Conservation (phyloP, 2,888 invertebrate genomes). For the Isotomurus palustris region DNA sequence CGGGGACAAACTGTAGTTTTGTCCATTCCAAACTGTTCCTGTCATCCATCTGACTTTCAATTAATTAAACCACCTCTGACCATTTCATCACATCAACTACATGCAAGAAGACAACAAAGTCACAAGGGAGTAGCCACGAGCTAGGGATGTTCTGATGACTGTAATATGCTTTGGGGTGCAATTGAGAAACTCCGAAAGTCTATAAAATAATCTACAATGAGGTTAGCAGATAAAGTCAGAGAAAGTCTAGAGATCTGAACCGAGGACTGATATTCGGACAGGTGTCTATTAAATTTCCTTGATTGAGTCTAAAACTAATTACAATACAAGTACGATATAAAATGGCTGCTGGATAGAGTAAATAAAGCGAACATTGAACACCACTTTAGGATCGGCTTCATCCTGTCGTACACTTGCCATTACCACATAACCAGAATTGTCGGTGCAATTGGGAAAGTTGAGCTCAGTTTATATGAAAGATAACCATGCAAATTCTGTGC, state of each 20-base stretch:
- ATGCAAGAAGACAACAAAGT: not conserved
- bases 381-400: too few relatives aligned
- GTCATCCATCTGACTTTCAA: slow-evolving; percentile 3
- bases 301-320: slow-evolving; percentile 12
- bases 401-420: too few relatives aligned
- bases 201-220: too few relatives aligned
- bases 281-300: slow-evolving; percentile 8
- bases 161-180: slow-evolving; percentile 7
- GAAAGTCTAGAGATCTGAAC: too few relatives aligned
- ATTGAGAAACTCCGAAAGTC: slow-evolving; percentile 8
- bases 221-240: too few relatives aligned
- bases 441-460: not conserved
- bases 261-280: not conserved
- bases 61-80: slow-evolving; percentile 15
- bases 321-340: slow-evolving; percentile 3
- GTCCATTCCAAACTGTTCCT: not conserved
- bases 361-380: not conserved
- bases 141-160: not conserved
- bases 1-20: not conserved
- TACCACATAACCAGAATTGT: not conserved
- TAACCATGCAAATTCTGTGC: too few relatives aligned
- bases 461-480: too few relatives aligned
- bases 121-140: not conserved
- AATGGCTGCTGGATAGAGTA: too few relatives aligned
- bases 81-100: slow-evolving; percentile 11